Evolutionary conservation across 1,140 invertebrate genomes (phyloP).

Genomic region (Venustaconcha ellipsiformis): DNA sequence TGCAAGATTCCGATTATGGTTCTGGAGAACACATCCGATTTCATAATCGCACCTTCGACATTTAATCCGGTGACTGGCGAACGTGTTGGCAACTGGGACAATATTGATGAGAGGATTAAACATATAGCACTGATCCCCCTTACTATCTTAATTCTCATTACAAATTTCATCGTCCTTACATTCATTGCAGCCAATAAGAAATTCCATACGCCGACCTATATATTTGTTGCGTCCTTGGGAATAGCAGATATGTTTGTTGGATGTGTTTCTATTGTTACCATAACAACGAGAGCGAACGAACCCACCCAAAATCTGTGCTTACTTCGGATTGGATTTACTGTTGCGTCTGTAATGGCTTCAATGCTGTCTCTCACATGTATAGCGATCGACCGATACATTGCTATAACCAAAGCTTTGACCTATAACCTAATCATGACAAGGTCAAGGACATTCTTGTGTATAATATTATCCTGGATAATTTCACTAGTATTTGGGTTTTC

Average conservation of each 20-base stretch:
- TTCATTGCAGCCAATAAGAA: constrained; percentile 33
- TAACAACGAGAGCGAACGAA: constrained; percentile 41
- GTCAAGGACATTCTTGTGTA: constrained; percentile 17
- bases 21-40: no score
- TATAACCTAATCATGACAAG: constrained; percentile 41
- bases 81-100: constrained; percentile 19
- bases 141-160: constrained; percentile 38
- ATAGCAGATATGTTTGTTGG: constrained; percentile 48
- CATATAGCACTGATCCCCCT: constrained; percentile 42
- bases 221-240: constrained; percentile 38
- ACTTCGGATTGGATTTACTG: constrained; percentile 41
- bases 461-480: constrained; percentile 30
- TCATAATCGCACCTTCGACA: no score
- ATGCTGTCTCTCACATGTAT: constrained; percentile 41
- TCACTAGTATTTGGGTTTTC: constrained; percentile 42
- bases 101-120: constrained; percentile 46
- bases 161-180: constrained; percentile 38
- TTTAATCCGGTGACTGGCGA: no score
- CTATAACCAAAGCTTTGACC: constrained; percentile 37
- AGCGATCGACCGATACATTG: constrained; percentile 49
- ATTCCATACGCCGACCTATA: constrained; percentile 42
- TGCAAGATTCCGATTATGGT: no score
- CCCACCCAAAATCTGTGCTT: constrained; percentile 36
- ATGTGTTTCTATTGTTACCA: constrained; percentile 44
- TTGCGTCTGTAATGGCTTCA: constrained; percentile 35